Conservation (phyloP, 2,888 invertebrate species). For the Leucozona laternaria region DNA sequence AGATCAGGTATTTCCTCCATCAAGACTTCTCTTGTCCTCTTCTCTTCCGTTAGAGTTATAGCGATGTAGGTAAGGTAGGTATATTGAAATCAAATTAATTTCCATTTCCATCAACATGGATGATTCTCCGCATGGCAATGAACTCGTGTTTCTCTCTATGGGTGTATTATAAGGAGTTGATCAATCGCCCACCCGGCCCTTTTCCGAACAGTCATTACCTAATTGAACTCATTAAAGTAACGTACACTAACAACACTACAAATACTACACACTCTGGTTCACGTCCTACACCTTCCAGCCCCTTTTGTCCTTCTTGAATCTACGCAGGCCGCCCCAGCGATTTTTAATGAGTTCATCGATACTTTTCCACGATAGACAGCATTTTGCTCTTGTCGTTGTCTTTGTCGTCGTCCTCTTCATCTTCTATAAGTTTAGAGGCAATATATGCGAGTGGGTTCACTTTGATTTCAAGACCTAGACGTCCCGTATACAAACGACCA, state of each 20-base stretch:
- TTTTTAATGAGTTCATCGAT: slow-evolving; percentile 74
- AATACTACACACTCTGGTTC: background rate
- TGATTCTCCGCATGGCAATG: slow-evolving; percentile 53
- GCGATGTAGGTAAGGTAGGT: background rate
- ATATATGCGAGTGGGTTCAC: slow-evolving; percentile 30
- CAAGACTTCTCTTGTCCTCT: slow-evolving; percentile 15
- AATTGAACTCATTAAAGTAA: slow-evolving; percentile 72
- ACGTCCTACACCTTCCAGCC: background rate
- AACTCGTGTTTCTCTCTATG: slow-evolving; percentile 40
- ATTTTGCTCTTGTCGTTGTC: slow-evolving; percentile 25
- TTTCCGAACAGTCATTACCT: slow-evolving; percentile 61
- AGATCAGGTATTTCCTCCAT: slow-evolving; percentile 23
- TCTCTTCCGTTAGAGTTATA: slow-evolving; percentile 2
- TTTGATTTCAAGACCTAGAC: slow-evolving; percentile 35
- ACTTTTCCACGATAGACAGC: slow-evolving; percentile 64
- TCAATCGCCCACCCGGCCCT: slow-evolving; percentile 55
- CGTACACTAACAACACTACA: slow-evolving; percentile 41
- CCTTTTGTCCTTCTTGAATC: slow-evolving; percentile 3
- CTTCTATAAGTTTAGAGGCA: slow-evolving; percentile 43
- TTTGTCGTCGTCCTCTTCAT: slow-evolving; percentile 11
- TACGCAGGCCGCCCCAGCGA: slow-evolving; percentile 49
- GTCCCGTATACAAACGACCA: slow-evolving; percentile 41
- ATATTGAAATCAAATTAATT: slow-evolving; percentile 58
- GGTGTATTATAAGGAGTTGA: slow-evolving; percentile 16
- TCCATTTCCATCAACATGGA: slow-evolving; percentile 57